Percentiles rank a stretch among this genome's conserved stretches.
These are phyloP conservation scores for Prolemur simus DNA, from an alignment of 2,113 vertebrate genomes.

Conservation along the genomic window DNA sequence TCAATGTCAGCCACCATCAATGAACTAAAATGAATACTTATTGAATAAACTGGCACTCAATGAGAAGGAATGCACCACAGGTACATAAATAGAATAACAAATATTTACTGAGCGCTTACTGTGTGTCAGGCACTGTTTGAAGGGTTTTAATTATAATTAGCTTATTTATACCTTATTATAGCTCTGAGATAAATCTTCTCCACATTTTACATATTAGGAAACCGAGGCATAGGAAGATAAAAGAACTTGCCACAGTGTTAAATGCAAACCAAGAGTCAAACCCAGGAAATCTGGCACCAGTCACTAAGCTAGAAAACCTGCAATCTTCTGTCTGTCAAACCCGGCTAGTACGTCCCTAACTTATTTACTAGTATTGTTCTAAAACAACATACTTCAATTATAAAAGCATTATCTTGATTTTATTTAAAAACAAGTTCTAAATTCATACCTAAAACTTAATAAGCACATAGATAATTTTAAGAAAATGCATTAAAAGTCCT, in stretches of 20 bases:
- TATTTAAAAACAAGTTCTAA: conserved; percentile 6
- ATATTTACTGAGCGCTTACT: conserved; percentile 29
- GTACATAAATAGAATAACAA: not conserved
- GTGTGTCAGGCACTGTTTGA: conserved; percentile 33
- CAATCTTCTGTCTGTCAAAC: not conserved
- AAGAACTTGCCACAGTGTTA: not conserved
- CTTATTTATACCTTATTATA: not conserved
- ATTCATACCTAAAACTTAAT: conserved; percentile 2
- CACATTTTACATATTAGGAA: not conserved
- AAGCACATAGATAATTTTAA: not conserved
- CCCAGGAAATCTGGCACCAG: not conserved
- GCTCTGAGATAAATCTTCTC: not conserved
- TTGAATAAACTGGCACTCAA: not conserved
- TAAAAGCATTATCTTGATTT: not conserved
- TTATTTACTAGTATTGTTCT: not conserved
- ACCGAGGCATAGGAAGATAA: not conserved
- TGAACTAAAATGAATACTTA: not conserved
- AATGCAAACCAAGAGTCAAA: not conserved
- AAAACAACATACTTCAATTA: not conserved
- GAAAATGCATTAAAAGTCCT: not conserved
- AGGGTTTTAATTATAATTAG: conserved; percentile 11
- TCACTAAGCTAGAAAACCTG: not conserved
- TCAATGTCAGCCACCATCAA: not conserved
- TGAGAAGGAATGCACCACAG: not conserved
- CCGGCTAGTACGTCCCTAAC: not conserved